phyloP scores from a whole-genome alignment of 2,888 invertebrate species.

The Ennomos quercinarius region DNA sequence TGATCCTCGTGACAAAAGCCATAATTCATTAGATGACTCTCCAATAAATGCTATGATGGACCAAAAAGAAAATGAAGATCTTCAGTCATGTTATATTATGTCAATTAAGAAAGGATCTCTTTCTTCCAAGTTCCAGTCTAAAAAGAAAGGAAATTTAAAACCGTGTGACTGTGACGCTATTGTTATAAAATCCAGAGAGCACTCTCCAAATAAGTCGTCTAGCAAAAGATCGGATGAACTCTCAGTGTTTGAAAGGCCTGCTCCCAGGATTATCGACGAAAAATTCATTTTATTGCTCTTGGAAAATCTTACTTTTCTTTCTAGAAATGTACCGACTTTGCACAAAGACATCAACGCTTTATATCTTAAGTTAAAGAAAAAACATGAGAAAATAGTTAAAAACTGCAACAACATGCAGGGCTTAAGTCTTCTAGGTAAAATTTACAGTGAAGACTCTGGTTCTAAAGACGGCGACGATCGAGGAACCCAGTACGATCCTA shows the following conservation, averaged over 20 bases:
- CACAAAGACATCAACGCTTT: conserved; percentile 67
- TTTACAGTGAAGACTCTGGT: conserved; percentile 57
- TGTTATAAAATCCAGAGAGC: conserved; percentile 26
- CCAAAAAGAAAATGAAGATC: conserved; percentile 47
- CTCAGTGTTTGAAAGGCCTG: conserved; percentile 52
- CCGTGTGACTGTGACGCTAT: conserved; percentile 26
- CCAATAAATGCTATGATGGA: conserved; percentile 25
- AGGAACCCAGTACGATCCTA: conserved; percentile 49
- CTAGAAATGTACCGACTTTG: conserved; percentile 59
- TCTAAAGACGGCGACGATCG: conserved; percentile 44
- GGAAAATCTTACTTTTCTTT: conserved; percentile 65
- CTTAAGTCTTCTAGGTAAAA: conserved; percentile 65
- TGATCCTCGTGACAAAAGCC: conserved; percentile 46
- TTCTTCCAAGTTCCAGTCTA: conserved; percentile 41
- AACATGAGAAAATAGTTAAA: conserved; percentile 56
- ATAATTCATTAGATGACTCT: conserved; percentile 45
- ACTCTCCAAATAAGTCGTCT: conserved; percentile 27
- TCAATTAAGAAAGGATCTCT: conserved; percentile 54
- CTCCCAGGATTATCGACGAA: conserved; percentile 65
- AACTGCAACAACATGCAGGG: conserved; percentile 51
- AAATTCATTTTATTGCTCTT: conserved; percentile 67
- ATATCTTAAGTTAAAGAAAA: conserved; percentile 61
- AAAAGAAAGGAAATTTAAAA: conserved; percentile 45
- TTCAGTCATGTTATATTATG: conserved; percentile 60
- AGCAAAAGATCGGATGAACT: conserved; percentile 42